phyloP scores from a whole-genome alignment of 1,140 invertebrate genomes.

The Scaptomyza graminum region DNA sequence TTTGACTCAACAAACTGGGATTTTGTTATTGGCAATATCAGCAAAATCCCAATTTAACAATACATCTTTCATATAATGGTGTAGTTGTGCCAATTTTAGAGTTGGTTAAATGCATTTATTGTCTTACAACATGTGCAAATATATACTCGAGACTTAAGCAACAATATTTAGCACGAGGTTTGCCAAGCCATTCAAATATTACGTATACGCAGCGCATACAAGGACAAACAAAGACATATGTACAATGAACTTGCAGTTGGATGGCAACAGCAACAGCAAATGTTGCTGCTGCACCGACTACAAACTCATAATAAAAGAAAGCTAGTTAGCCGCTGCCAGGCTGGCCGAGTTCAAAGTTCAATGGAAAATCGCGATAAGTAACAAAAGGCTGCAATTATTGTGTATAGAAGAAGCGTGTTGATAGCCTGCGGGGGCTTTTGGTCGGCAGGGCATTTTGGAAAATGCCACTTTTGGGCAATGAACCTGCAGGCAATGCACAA shows the following conservation, averaged over 20 bases:
- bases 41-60: constrained; percentile 17
- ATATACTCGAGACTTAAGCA: background rate
- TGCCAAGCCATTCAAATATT: constrained; percentile 38
- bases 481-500: constrained; percentile 55
- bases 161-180: constrained; percentile 43
- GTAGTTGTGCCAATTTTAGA: constrained; percentile 2
- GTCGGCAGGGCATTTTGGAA: constrained; percentile 38
- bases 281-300: constrained; percentile 19
- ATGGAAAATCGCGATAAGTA: constrained; percentile 43
- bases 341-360: constrained; percentile 77
- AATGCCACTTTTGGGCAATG: constrained; percentile 61
- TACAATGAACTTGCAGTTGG: constrained; percentile 44
- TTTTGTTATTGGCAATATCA: constrained; percentile 15
- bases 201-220: constrained; percentile 64
- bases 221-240: constrained; percentile 31
- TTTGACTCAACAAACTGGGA: too few species aligned
- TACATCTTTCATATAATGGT: constrained; percentile 5
- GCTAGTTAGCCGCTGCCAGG: constrained; percentile 44
- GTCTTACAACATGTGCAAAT: constrained; percentile 10
- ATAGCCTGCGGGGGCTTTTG: constrained; percentile 36
- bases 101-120: constrained; percentile 37
- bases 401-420: constrained; percentile 44
- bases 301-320: constrained; percentile 52
- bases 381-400: constrained; percentile 35
- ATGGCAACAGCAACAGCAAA: constrained; percentile 15